Evolutionary conservation across 1,140 invertebrate genomes (phyloP).

Genomic region (Acromyrmex echinatior): DNA sequence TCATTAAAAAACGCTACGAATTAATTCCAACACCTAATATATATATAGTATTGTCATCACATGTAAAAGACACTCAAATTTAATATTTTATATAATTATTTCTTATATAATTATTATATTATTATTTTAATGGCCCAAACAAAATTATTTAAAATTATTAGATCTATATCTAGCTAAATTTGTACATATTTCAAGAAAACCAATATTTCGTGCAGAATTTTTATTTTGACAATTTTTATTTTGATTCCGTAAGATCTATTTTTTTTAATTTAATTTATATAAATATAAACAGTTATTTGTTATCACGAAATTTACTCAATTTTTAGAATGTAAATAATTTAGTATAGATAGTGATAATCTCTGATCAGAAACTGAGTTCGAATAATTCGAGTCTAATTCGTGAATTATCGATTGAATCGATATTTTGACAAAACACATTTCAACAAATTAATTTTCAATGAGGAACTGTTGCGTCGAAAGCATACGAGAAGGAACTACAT

Average conservation of each 20-base stretch:
- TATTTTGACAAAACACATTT: neutral
- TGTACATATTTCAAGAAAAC: too few species aligned
- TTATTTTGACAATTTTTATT: neutral
- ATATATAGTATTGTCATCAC: too few species aligned
- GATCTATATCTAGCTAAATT: too few species aligned
- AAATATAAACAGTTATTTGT: neutral
- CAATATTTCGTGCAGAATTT: too few species aligned
- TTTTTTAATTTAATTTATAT: too few species aligned
- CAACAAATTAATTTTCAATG: slow-evolving; percentile 21
- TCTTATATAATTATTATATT: too few species aligned
- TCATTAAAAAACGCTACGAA: too few species aligned
- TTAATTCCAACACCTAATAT: too few species aligned
- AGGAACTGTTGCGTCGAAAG: neutral
- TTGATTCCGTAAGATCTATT: slow-evolving; percentile 4
- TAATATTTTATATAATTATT: too few species aligned
- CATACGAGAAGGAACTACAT: slow-evolving; percentile 9
- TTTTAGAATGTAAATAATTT: neutral
- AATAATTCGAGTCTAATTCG: neutral
- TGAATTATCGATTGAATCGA: neutral
- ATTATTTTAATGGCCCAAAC: too few species aligned
- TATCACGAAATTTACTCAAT: neutral
- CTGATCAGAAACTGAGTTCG: neutral
- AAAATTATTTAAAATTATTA: too few species aligned
- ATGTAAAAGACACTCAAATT: too few species aligned
- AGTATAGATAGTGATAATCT: neutral